These are phyloP conservation scores for Mycteria americana DNA, from an alignment of 2,797 vertebrate genomes.

Conservation along the genomic window DNA sequence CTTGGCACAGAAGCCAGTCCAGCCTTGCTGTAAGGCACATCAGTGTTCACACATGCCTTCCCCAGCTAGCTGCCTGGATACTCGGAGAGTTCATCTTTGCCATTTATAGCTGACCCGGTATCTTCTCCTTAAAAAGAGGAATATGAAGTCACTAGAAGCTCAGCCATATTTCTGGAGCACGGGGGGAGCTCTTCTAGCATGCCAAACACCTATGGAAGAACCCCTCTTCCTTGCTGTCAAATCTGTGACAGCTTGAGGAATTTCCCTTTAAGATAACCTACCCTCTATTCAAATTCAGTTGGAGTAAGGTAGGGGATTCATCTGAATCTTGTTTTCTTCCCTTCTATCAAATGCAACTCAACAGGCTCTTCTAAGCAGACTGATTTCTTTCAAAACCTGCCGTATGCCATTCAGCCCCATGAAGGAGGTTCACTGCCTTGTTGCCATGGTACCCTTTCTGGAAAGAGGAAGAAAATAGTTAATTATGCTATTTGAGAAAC, in stretches of 20 bases:
- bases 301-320: slow-evolving; percentile 22
- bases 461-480: slow-evolving; percentile 68
- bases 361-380: slow-evolving; percentile 27
- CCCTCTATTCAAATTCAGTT: not conserved
- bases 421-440: slow-evolving; percentile 70
- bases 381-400: slow-evolving; percentile 48
- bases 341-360: slow-evolving; percentile 39
- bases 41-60: not conserved
- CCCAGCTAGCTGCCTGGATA: not conserved
- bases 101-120: not conserved
- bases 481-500: slow-evolving; percentile 72
- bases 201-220: not conserved
- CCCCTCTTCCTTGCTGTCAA: not conserved
- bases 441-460: slow-evolving; percentile 74
- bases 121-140: not conserved
- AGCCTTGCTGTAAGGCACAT: not conserved
- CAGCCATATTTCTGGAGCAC: not conserved
- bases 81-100: not conserved
- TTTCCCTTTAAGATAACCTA: slow-evolving; percentile 14
- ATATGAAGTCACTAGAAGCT: not conserved
- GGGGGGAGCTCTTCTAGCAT: not conserved
- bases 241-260: slow-evolving; percentile 14
- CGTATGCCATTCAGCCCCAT: not conserved
- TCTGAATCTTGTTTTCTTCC: slow-evolving; percentile 27
- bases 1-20: not conserved